Percentiles rank a stretch among this genome's conserved stretches.
Evolutionary conservation across 2,797 vertebrate species (phyloP).

Genomic region (Danionella dracula): DNA sequence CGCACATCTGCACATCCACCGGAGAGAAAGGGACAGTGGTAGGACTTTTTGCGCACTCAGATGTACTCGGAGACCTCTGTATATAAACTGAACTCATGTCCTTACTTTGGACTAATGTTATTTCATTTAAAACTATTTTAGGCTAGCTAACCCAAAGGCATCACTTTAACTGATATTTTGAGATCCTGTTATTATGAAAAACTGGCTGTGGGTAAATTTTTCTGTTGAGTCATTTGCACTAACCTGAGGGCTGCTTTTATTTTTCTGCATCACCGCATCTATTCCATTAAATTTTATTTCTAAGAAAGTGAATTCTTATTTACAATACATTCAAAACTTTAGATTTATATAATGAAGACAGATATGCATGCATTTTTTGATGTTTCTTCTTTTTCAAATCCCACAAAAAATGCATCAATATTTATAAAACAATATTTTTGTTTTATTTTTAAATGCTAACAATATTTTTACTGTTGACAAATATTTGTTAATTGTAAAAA

Average conservation of each 20-base stretch:
- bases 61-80: neutral
- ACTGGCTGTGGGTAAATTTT: constrained; percentile 9
- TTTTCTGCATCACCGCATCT: constrained; percentile 10
- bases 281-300: too few species aligned
- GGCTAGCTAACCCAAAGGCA: neutral
- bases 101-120: neutral
- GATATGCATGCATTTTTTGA: too few species aligned
- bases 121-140: neutral
- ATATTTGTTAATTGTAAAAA: too few species aligned
- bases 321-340: too few species aligned
- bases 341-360: too few species aligned
- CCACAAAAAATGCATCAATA: too few species aligned
- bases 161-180: neutral
- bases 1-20: constrained; percentile 76
- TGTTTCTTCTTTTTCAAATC: too few species aligned
- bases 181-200: neutral
- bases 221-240: neutral
- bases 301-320: too few species aligned
- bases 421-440: too few species aligned
- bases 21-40: constrained; percentile 67
- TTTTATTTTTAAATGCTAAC: too few species aligned
- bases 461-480: too few species aligned
- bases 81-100: neutral
- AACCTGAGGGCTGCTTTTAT: constrained; percentile 13
- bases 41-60: constrained; percentile 28